A percentile compares a stretch with the other conserved stretches of the same genome.
Conservation (phyloP, 2,888 invertebrate species). For the Chloromyia formosa region DNA sequence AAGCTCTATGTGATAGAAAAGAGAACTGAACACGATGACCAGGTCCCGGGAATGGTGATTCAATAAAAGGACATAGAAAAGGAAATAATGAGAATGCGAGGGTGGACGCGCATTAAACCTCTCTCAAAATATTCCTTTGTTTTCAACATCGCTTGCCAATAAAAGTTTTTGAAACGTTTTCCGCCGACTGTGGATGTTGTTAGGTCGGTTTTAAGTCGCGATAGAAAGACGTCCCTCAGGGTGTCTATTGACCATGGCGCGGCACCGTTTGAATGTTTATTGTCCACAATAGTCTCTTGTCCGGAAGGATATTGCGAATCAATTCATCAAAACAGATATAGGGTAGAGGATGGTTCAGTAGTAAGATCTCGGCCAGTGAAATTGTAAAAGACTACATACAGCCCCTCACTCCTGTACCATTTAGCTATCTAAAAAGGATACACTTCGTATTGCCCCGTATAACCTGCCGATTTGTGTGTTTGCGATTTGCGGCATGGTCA, state of each 20-base stretch:
- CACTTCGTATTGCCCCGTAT: not conserved
- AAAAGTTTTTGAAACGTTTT: constrained; percentile 21
- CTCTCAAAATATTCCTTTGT: constrained; percentile 33
- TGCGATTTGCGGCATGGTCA: not conserved
- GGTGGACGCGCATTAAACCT: constrained; percentile 41
- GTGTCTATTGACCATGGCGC: not conserved
- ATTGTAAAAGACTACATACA: no score
- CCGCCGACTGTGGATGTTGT: not conserved
- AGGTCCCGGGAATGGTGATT: not conserved
- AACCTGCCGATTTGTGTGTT: constrained; percentile 14
- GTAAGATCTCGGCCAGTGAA: not conserved
- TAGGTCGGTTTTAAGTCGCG: not conserved
- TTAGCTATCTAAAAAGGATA: no score
- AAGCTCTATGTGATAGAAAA: no score
- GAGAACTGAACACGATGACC: not conserved
- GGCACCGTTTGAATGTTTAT: not conserved
- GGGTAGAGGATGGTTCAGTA: not conserved
- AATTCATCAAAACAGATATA: not conserved
- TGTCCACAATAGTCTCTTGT: not conserved
- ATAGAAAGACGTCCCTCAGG: not conserved
- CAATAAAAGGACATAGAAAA: constrained; percentile 10
- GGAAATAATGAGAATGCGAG: constrained; percentile 28
- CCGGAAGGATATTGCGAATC: not conserved
- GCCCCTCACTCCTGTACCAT: no score
- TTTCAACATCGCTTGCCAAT: constrained; percentile 12